A percentile compares a stretch with the other conserved stretches of the same genome.
Evolutionary conservation across 2,888 invertebrate genomes (phyloP).

Genomic region (Rhamnusium bicolor): DNA sequence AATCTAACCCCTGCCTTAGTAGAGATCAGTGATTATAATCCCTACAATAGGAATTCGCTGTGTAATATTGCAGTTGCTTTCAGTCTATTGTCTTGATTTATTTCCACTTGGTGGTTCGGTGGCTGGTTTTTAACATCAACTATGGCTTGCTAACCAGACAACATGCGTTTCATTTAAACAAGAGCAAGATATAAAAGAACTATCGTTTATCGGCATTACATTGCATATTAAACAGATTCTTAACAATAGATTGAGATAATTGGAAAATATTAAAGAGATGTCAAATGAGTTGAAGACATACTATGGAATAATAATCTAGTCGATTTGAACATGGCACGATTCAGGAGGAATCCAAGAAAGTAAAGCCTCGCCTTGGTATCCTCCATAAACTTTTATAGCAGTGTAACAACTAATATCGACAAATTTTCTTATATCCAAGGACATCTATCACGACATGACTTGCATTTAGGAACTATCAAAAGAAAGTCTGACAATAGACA

Average conservation of each 20-base stretch:
- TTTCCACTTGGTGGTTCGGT: slow-evolving; percentile 32
- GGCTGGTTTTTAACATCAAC: slow-evolving; percentile 21
- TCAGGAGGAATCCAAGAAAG: neutral
- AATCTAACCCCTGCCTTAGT: slow-evolving; percentile 15
- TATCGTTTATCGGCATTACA: slow-evolving; percentile 26
- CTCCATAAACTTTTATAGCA: neutral
- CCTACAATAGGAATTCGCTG: slow-evolving; percentile 15
- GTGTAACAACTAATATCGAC: neutral
- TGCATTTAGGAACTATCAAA: neutral
- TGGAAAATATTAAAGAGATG: slow-evolving; percentile 21
- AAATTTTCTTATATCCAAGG: neutral
- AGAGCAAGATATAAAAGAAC: neutral
- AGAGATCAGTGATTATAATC: slow-evolving; percentile 1
- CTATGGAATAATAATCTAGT: neutral
- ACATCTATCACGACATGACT: neutral
- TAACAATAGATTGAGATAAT: slow-evolving; percentile 19
- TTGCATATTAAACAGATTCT: slow-evolving; percentile 21
- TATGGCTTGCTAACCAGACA: slow-evolving; percentile 10
- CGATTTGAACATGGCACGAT: neutral
- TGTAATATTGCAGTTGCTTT: slow-evolving; percentile 6
- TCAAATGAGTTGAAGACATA: slow-evolving; percentile 1
- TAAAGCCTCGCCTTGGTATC: neutral
- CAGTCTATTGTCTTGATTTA: slow-evolving; percentile 30
- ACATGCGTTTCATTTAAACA: neutral
- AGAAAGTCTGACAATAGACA: neutral